Percentiles rank a stretch among this genome's conserved stretches.
These are phyloP conservation scores for Microtus agrestis DNA, from an alignment of 2,797 vertebrate genomes.

Conservation along the genomic window DNA sequence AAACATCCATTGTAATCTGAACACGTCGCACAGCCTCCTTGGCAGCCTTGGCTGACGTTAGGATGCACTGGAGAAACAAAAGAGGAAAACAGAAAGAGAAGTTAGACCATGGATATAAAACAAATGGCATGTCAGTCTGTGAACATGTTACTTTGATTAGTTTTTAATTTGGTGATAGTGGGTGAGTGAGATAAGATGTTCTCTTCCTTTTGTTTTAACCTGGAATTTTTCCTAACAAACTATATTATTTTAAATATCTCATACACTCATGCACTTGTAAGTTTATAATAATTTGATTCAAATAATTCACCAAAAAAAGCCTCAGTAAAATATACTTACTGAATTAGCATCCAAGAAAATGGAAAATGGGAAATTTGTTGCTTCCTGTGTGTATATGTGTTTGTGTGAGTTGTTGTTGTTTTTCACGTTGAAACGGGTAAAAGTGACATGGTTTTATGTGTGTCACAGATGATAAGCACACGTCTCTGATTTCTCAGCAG, in stretches of 20 bases:
- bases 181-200: not conserved
- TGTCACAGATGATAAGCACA: not conserved
- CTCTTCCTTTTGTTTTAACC: not conserved
- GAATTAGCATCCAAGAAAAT: not conserved
- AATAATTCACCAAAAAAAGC: not conserved
- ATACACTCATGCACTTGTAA: slow-evolving; percentile 39
- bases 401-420: not conserved
- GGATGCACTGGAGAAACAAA: slow-evolving; percentile 91
- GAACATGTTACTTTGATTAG: slow-evolving; percentile 33
- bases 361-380: not conserved
- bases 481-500: slow-evolving; percentile 44
- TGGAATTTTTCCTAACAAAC: slow-evolving; percentile 59
- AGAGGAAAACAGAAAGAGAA: slow-evolving; percentile 55
- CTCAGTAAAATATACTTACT: not conserved
- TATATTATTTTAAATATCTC: not conserved
- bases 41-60: slow-evolving; percentile 95
- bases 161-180: slow-evolving; percentile 30
- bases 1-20: slow-evolving; percentile 99
- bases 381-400: not conserved
- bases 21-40: slow-evolving; percentile 98
- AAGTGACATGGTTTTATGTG: not conserved
- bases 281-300: not conserved
- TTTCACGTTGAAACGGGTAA: not conserved
- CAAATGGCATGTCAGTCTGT: not conserved
- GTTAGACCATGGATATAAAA: slow-evolving; percentile 52